phyloP scores from a whole-genome alignment of 1,140 invertebrate species.

The Argopecten irradians region DNA sequence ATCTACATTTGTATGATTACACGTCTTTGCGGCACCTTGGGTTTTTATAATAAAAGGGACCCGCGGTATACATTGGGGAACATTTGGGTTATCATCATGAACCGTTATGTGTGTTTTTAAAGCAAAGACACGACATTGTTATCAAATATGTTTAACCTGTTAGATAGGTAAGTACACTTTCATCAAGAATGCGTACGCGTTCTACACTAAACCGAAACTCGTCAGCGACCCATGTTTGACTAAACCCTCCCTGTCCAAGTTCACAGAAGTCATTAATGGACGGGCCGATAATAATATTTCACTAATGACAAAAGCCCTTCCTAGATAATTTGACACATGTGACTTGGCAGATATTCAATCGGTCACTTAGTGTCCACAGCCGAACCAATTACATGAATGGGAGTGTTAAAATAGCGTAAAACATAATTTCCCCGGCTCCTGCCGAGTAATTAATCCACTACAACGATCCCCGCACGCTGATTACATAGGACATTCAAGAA shows the following conservation, averaged over 20 bases:
- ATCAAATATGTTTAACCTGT: no score
- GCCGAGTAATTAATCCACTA: neutral
- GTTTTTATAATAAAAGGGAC: no score
- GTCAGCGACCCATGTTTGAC: neutral
- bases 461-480: neutral
- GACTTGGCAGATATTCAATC: neutral
- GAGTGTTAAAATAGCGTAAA: neutral
- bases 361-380: constrained; percentile 20
- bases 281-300: neutral
- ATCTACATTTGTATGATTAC: no score
- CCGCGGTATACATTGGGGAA: no score
- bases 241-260: neutral
- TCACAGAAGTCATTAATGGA: neutral
- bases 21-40: no score
- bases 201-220: neutral
- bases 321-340: neutral
- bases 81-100: no score
- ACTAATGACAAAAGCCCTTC: neutral
- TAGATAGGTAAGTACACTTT: no score
- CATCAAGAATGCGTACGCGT: neutral
- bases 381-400: neutral
- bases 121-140: no score
- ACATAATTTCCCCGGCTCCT: neutral
- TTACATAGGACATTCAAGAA: neutral
- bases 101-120: no score